Percentiles rank a stretch among this genome's conserved stretches.
Conservation (phyloP, 1,140 invertebrate genomes). For the Pseudomyrmex dendroicus region DNA sequence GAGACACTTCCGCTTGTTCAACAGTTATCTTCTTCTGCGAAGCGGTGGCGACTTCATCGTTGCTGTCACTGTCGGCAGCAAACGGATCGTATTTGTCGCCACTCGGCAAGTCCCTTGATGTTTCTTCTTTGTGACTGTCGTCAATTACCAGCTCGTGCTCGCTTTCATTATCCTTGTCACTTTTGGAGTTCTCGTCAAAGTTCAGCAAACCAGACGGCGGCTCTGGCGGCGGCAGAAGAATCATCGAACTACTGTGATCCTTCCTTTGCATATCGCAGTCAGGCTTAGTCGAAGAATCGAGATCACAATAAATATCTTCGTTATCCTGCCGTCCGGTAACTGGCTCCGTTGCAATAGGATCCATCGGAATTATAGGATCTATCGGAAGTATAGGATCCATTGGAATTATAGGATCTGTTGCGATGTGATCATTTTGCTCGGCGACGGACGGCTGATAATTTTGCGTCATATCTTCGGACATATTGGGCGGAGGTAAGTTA, state of each 20-base stretch:
- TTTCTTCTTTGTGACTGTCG: conserved; percentile 85
- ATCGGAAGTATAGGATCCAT: no score
- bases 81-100: conserved; percentile 89
- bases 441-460: background rate
- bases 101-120: conserved; percentile 74
- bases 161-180: conserved; percentile 87
- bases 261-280: conserved; percentile 68
- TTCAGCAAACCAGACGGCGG: conserved; percentile 85
- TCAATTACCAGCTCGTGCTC: conserved; percentile 89
- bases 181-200: conserved; percentile 84
- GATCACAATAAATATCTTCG: conserved; percentile 82
- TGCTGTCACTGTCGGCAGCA: conserved; percentile 83
- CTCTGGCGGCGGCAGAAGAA: conserved; percentile 84
- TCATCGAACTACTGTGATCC: conserved; percentile 65
- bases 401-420: background rate
- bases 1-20: conserved; percentile 60
- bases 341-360: background rate
- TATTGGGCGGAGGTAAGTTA: conserved; percentile 41
- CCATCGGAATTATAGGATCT: background rate
- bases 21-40: conserved; percentile 26
- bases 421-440: conserved; percentile 11
- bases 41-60: conserved; percentile 69
- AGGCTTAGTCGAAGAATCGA: conserved; percentile 75
- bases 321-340: conserved; percentile 60
- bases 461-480: conserved; percentile 54